Base-by-base conservation (phyloP, 2,797 vertebrate genomes). In the Scolopax bukidnonensis region DNA sequence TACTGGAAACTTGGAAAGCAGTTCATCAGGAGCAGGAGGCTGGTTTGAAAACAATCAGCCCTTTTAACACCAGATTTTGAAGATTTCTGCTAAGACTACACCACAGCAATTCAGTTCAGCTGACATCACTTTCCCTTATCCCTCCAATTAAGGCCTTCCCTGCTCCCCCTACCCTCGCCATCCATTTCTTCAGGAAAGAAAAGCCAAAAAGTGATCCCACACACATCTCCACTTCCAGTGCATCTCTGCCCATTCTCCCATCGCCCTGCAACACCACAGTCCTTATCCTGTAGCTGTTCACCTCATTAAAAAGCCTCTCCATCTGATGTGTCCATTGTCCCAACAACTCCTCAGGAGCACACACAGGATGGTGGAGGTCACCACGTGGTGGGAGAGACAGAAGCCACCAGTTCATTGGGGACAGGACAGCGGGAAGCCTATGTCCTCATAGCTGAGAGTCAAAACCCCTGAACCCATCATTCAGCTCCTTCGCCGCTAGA, bases 361-460 rank as follows among this genome's bases (percentile, higher is more conserved):
- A 3, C 36, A 4, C 16, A 9, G 51, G 30, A n/a, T 20, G 14
- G 12, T 23, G 51, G 16, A 65, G 15, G 50, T 17, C 73, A n/a
- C 32, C 33, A 48, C 10, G 51, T 9, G 9, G 15, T 67, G 17
- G 47, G 33, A 60, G 25, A 65, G 10, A 33, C 50, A 70, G 51
- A 59, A 33, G 53, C 12, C n/a, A 53, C 4, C 48, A 10, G 20
- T 6, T 17, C 0, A 0, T 3, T 12, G 30, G 18, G 67, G 1
- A 64, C 56, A 54, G 28, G 38, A 20, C 17, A 74, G 28, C 0
- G 2, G 40, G 32, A 9, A 54, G 12, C 28, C 13, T 3, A 0
- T 3, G 1, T 76, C 51, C 45, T 38, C 7, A 16, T 0, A 1
- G 45, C 11, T 2, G 0, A 32, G n/a, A 73, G 18, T 40, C 16